Evolutionary conservation across 2,797 vertebrate species (phyloP).

Genomic region (Siniperca obscura): DNA sequence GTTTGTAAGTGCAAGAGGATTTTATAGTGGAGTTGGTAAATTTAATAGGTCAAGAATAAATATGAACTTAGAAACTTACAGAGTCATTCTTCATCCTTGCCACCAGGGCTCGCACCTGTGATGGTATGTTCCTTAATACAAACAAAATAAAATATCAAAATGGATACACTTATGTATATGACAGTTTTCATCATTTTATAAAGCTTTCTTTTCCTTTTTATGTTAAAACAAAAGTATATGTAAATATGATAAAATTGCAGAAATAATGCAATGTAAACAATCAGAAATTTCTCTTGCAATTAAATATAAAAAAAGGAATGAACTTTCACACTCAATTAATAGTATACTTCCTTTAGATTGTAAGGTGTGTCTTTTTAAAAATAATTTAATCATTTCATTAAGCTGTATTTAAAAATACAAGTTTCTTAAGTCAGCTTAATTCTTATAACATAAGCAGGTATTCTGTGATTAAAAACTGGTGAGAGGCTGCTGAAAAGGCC

Average conservation of each 20-base stretch:
- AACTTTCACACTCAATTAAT: background rate
- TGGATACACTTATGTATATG: too few relatives aligned
- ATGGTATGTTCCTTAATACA: constrained; percentile 82
- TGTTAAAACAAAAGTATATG: background rate
- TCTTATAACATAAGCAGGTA: background rate
- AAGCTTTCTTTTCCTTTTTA: background rate
- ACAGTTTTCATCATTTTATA: background rate
- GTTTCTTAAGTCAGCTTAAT: background rate
- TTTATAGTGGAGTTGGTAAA: background rate
- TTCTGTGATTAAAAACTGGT: background rate
- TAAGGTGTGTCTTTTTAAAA: background rate
- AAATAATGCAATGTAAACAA: background rate
- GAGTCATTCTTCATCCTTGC: constrained; percentile 88
- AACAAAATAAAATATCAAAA: background rate
- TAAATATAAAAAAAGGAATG: background rate
- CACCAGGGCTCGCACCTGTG: constrained; percentile 85
- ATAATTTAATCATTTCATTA: background rate
- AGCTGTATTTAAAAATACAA: background rate
- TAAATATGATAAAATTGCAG: background rate
- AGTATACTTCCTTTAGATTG: background rate
- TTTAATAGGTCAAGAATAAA: background rate
- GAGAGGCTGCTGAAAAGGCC: background rate
- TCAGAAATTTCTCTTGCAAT: background rate
- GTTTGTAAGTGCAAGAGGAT: background rate
- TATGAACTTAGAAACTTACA: constrained; percentile 72